phyloP scores from a whole-genome alignment of 2,797 vertebrate species.

The Coilia nasus region DNA sequence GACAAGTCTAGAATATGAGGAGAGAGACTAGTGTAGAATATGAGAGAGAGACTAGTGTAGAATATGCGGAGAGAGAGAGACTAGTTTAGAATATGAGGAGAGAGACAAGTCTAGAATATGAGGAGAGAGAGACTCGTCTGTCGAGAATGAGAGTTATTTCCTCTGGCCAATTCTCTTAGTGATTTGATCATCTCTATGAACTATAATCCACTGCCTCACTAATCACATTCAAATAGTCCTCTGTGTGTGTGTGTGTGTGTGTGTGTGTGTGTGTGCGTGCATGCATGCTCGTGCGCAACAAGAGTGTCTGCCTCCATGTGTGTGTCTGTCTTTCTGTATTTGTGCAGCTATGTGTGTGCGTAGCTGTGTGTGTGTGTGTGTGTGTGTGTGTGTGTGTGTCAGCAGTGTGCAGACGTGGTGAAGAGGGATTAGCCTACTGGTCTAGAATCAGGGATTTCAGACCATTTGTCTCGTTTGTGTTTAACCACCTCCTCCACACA shows the following conservation, averaged over 20 bases:
- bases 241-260: background rate
- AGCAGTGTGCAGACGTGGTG: background rate
- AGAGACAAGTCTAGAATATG: too few species aligned
- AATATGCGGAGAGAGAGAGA: too few species aligned
- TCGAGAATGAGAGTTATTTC: background rate
- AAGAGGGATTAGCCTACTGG: slow-evolving; percentile 22
- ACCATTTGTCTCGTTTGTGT: background rate
- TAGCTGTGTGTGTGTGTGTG: background rate
- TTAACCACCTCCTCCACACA: background rate
- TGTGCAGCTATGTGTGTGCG: background rate
- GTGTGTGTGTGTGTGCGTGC: background rate
- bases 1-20: too few species aligned
- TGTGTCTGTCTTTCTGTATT: background rate
- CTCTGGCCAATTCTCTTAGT: background rate
- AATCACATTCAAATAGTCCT: background rate
- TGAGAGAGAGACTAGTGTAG: too few species aligned
- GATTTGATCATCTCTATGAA: background rate
- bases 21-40: too few species aligned
- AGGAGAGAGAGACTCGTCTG: too few species aligned
- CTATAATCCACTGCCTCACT: background rate
- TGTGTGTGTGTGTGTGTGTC: background rate
- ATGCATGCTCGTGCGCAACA: too few species aligned
- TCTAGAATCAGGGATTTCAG: slow-evolving; percentile 9
- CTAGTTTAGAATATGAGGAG: too few species aligned
- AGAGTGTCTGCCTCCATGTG: background rate